Conservation (phyloP, 2,888 invertebrate species). For the Keiferia lycopersicella region DNA sequence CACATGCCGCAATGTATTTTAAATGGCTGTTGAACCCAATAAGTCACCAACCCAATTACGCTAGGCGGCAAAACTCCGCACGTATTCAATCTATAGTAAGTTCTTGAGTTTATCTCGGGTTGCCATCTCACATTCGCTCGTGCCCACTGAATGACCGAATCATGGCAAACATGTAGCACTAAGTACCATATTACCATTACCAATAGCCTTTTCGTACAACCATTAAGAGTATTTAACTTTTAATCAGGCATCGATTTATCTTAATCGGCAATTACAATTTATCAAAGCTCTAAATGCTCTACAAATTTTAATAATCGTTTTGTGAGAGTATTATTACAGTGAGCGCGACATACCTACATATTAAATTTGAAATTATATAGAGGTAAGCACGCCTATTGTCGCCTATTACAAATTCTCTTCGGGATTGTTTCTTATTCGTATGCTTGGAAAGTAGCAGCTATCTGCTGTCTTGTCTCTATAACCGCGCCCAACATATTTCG, state of each 20-base stretch:
- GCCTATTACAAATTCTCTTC: no score
- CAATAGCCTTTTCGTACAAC: slow-evolving; percentile 21
- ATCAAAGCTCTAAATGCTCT: slow-evolving; percentile 1
- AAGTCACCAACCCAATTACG: slow-evolving; percentile 14
- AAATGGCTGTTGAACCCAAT: not conserved
- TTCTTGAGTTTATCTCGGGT: slow-evolving; percentile 31
- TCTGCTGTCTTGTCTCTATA: not conserved
- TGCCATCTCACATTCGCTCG: slow-evolving; percentile 31
- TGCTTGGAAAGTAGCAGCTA: no score
- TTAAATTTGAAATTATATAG: not conserved
- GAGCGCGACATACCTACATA: not conserved
- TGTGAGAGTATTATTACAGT: not conserved
- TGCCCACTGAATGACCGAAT: slow-evolving; percentile 24
- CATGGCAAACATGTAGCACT: slow-evolving; percentile 20
- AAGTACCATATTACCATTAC: slow-evolving; percentile 14
- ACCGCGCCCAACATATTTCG: not conserved
- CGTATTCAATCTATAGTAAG: slow-evolving; percentile 34
- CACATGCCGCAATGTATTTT: not conserved
- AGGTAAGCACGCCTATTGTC: no score
- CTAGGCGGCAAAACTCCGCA: slow-evolving; percentile 28
- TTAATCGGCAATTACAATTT: slow-evolving; percentile 21
- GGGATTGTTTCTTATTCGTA: no score
- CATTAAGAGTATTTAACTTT: slow-evolving; percentile 20
- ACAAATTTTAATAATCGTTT: not conserved
- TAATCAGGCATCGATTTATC: slow-evolving; percentile 22